Conservation (phyloP, 1,140 invertebrate species). For the Solenopsis fugax region DNA sequence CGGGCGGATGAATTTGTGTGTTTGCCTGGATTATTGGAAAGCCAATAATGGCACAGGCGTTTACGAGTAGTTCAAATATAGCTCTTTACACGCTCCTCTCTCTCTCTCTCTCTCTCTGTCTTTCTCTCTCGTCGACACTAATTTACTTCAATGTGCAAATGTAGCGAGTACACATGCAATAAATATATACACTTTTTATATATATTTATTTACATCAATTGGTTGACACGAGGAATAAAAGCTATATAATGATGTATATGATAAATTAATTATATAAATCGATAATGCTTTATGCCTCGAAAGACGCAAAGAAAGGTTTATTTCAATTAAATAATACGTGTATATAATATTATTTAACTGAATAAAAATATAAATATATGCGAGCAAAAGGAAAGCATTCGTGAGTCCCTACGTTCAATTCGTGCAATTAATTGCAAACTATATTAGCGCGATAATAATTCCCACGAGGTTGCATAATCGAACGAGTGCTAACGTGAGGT, state of each 20-base stretch:
- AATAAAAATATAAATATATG: neutral
- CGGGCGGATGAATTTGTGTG: conserved; percentile 54
- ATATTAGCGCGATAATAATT: conserved; percentile 15
- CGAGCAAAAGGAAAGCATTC: neutral
- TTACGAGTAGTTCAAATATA: conserved; percentile 68
- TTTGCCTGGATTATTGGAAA: conserved; percentile 73
- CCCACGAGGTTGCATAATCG: neutral
- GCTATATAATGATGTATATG: neutral
- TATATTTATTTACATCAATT: conserved; percentile 36
- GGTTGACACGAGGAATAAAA: neutral
- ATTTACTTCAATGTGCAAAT: conserved; percentile 21
- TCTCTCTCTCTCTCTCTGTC: conserved; percentile 8
- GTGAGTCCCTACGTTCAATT: neutral
- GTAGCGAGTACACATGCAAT: neutral
- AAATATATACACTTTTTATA: neutral
- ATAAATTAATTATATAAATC: neutral
- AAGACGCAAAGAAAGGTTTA: neutral
- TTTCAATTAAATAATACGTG: too few species aligned
- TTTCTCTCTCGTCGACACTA: conserved; percentile 41
- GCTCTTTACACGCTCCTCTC: conserved; percentile 57
- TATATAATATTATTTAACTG: neutral
- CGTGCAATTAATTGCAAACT: neutral
- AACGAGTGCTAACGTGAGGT: conserved; percentile 1
- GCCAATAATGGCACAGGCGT: conserved; percentile 63
- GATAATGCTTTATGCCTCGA: neutral